Conservation (phyloP, 2,113 vertebrate genomes). For the Oplegnathus fasciatus region DNA sequence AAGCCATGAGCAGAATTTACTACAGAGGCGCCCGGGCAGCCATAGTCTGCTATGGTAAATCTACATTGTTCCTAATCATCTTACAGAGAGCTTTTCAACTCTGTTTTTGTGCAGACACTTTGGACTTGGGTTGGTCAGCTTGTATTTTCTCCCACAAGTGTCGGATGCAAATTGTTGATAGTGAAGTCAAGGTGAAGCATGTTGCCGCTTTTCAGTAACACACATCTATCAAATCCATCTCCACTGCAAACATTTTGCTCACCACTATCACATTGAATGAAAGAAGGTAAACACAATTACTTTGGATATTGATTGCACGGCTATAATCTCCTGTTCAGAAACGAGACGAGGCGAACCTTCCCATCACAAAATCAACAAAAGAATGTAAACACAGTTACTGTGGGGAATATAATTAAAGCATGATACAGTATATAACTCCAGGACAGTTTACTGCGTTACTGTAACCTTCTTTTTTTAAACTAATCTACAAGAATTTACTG, state of each 20-base stretch:
- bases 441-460: not conserved
- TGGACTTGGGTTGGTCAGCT: no score
- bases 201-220: not conserved
- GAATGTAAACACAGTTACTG: no score
- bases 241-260: not conserved
- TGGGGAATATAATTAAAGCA: not conserved
- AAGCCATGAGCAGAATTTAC: slow-evolving; percentile 99
- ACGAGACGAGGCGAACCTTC: not conserved
- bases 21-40: slow-evolving; percentile 96
- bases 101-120: no score
- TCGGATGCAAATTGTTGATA: not conserved
- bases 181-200: not conserved
- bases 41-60: slow-evolving; percentile 94
- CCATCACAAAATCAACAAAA: not conserved
- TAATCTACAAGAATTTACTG: not conserved
- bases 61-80: not conserved
- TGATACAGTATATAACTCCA: not conserved
- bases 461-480: not conserved
- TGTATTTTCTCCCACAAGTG: no score
- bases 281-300: not conserved
- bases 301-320: no score
- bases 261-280: not conserved
- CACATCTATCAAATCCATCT: not conserved
- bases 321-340: no score
- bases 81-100: not conserved